Evolutionary conservation across 2,797 vertebrate genomes (phyloP).

Genomic region (Cichlasoma orientale): DNA sequence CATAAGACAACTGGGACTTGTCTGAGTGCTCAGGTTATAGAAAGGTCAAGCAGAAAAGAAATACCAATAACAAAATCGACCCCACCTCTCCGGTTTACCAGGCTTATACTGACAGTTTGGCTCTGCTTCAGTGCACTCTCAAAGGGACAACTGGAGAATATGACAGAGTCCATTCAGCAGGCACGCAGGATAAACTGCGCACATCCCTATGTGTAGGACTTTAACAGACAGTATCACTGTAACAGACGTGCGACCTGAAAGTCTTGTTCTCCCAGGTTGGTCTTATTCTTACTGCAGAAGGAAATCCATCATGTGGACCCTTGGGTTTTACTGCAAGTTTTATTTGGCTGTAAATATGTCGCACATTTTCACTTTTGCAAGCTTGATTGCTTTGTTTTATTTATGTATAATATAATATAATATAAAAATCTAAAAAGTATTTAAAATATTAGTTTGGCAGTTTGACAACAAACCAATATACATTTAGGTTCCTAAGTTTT

Average conservation of each 20-base stretch:
- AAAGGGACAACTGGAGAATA: slow-evolving; percentile 52
- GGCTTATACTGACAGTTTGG: slow-evolving; percentile 32
- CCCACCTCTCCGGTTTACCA: slow-evolving; percentile 40
- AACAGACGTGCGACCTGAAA: slow-evolving; percentile 55
- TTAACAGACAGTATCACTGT: slow-evolving; percentile 62
- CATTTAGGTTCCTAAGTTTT: neutral
- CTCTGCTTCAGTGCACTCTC: slow-evolving; percentile 57
- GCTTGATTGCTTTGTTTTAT: neutral
- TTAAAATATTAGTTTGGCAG: neutral
- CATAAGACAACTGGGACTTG: slow-evolving; percentile 61
- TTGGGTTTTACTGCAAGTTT: slow-evolving; percentile 50
- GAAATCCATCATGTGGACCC: slow-evolving; percentile 58
- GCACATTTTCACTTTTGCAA: slow-evolving; percentile 19
- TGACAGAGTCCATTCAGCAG: slow-evolving; percentile 53
- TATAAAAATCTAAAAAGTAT: neutral
- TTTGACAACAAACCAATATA: neutral
- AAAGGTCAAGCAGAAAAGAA: slow-evolving; percentile 63
- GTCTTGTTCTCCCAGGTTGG: slow-evolving; percentile 53
- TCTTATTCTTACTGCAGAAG: slow-evolving; percentile 40
- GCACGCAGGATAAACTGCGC: slow-evolving; percentile 37
- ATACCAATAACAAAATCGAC: slow-evolving; percentile 56
- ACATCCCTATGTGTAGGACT: slow-evolving; percentile 35
- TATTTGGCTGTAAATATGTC: slow-evolving; percentile 51
- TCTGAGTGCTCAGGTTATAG: slow-evolving; percentile 49
- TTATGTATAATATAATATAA: too few relatives aligned